Evolutionary conservation across 2,888 invertebrate species (phyloP), one percentile per base, ranked within the genome.

Genomic region (Torymus texanus): DNA sequence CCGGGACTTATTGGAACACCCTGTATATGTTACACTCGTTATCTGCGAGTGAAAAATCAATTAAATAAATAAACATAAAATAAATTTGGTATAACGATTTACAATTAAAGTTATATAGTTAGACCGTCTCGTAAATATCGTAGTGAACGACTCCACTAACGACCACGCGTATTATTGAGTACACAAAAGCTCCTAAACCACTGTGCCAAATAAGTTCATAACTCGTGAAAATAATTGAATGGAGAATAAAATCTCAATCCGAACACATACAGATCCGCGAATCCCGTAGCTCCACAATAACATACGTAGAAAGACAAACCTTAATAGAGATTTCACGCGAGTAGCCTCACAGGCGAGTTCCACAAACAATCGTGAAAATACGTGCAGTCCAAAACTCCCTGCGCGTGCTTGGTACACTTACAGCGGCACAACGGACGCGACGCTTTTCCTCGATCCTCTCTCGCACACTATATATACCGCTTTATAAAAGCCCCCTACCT

Each of bases 281-380:
- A 29, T 29, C 29, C 29, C 29, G 8, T 8, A 41, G 41, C 41
- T 41, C 8, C 58, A 56, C 53, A 56, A 74, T 66, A 74, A 74
- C 61, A 21, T 41, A 41, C 41, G 10, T 1, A 8, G 41, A 41
- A 8, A 41, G 58, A 59, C 41, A 71, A 59, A n/a, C 56, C 53
- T 55, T 79, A 79, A 79, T 79, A 75, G 79, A 79, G 79, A 75
- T 79, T 65, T 75, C 53, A 70, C 58, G 67, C 62, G 56, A 55
- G 13, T 12, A 21, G 16, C 16, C 21, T 21, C 4, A 8, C 14
- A 1, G 5, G 11, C 55, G 18, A 24, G 29, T 29, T 8, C 10
- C 41, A 41, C 62, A 70, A 63, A 76, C 66, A 72, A 78, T 66
- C 21, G 76, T 41, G n/a, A 51, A 63, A 66, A 50, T 41, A 50